These are phyloP conservation scores for Hemiprocne comata DNA, from an alignment of 2,113 vertebrate genomes.

Conservation along the genomic window DNA sequence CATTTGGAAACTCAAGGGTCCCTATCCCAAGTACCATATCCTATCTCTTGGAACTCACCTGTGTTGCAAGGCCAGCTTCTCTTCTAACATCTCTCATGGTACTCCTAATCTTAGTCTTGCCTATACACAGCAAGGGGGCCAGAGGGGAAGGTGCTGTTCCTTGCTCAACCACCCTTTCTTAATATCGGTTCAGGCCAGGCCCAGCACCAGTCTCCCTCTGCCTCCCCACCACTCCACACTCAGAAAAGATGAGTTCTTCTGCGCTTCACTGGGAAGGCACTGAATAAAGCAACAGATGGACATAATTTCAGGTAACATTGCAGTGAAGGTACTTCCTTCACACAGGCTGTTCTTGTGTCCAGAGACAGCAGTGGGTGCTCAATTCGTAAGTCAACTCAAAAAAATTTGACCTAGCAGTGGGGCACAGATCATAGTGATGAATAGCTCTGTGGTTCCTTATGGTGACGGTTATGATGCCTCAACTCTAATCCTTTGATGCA, in stretches of 20 bases:
- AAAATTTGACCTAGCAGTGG: background rate
- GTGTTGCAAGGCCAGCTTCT: background rate
- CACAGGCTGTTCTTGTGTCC: background rate
- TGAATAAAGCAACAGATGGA: background rate
- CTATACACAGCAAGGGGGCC: background rate
- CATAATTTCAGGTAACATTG: background rate
- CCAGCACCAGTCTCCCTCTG: too few relatives aligned
- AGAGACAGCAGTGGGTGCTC: background rate
- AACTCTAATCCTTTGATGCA: background rate
- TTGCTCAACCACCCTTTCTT: background rate
- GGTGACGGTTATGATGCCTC: background rate
- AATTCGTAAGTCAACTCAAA: accelerated
- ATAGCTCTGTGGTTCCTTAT: background rate
- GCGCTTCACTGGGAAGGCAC: background rate
- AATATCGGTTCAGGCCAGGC: background rate
- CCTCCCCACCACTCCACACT: background rate
- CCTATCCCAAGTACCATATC: background rate
- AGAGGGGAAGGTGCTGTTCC: background rate
- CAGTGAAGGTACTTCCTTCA: background rate
- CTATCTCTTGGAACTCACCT: background rate
- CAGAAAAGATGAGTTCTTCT: background rate
- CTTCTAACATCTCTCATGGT: background rate
- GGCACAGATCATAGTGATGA: background rate
- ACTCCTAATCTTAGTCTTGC: background rate
- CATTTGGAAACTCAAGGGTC: background rate